Evolutionary conservation across 2,113 vertebrate genomes (phyloP).

Genomic region (Phaethornis superciliosus): DNA sequence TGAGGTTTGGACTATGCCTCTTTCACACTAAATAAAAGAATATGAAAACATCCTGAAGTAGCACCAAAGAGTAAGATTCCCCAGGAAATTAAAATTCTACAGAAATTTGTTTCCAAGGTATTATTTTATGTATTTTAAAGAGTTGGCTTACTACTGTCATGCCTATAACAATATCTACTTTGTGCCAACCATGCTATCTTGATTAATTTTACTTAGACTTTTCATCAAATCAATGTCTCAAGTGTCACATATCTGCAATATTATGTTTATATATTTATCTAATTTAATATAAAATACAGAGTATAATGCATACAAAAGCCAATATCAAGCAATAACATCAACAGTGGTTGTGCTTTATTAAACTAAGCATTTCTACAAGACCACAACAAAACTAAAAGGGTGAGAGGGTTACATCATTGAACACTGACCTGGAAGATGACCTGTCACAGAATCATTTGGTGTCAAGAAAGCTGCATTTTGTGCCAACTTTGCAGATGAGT

Average conservation of each 20-base stretch:
- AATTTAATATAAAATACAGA: background rate
- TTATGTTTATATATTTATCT: background rate
- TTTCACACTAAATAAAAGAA: background rate
- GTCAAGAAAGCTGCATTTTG: background rate
- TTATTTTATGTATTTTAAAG: background rate
- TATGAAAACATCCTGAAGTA: background rate
- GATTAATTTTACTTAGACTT: constrained; percentile 24
- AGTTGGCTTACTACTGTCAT: background rate
- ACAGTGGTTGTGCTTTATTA: background rate
- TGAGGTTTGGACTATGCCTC: background rate
- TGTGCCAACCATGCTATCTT: background rate
- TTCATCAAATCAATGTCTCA: background rate
- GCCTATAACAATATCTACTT: background rate
- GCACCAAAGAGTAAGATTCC: background rate
- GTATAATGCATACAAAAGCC: background rate
- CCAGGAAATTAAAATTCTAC: background rate
- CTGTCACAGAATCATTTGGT: background rate
- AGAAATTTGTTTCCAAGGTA: background rate
- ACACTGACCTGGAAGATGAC: background rate
- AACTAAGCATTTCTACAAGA: background rate
- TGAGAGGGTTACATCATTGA: background rate
- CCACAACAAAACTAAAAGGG: background rate
- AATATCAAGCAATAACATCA: background rate
- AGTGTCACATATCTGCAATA: background rate
- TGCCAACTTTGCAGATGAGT: background rate